Conservation (phyloP, 1,140 invertebrate species). For the Drosophila pectinifera region DNA sequence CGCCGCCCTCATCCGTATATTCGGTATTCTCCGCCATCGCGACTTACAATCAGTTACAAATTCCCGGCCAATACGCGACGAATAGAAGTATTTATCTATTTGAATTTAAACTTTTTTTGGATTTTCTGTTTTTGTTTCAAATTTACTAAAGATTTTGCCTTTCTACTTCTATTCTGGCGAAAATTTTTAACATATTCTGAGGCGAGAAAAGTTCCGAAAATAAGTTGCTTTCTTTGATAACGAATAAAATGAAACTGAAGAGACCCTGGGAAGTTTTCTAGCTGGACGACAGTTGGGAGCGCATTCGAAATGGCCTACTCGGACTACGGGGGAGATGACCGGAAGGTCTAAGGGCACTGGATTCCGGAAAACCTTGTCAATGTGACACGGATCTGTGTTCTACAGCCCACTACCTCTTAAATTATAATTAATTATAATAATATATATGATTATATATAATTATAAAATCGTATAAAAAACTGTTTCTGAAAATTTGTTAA, state of each 20-base stretch:
- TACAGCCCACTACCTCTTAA: too few species aligned
- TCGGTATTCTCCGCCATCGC: slow-evolving; percentile 59
- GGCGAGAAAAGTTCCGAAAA: slow-evolving; percentile 46
- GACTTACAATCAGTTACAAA: neutral
- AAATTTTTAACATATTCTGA: slow-evolving; percentile 40
- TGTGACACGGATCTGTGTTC: too few species aligned
- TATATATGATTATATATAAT: too few species aligned
- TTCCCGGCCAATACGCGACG: neutral
- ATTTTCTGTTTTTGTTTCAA: neutral
- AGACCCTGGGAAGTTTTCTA: neutral
- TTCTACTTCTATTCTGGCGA: neutral
- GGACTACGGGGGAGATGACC: neutral
- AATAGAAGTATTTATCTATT: neutral
- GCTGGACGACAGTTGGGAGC: neutral
- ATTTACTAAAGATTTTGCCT: slow-evolving; percentile 54
- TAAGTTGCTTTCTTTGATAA: slow-evolving; percentile 47
- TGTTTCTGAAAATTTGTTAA: too few species aligned
- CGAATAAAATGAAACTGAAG: slow-evolving; percentile 70
- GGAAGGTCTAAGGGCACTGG: neutral
- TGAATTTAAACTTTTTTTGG: neutral
- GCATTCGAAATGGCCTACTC: slow-evolving; percentile 23
- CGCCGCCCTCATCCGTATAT: slow-evolving; percentile 59
- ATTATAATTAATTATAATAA: too few species aligned
- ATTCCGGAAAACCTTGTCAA: neutral
- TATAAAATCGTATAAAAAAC: too few species aligned